Conservation (phyloP, 2,113 vertebrate genomes). For the Cariama cristata region DNA sequence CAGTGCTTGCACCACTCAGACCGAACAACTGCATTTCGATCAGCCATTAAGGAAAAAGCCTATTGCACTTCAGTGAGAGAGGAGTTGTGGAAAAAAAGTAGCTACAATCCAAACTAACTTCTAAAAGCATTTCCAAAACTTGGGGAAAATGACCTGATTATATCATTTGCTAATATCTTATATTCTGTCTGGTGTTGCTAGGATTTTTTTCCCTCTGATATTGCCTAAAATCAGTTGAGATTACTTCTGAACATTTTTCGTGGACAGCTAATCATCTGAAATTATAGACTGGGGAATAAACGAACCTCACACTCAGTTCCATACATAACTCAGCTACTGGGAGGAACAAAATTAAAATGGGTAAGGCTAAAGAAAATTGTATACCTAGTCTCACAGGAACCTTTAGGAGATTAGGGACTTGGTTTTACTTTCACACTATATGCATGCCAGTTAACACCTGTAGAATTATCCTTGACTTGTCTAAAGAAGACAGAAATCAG, state of each 20-base stretch:
- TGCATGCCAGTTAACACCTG: not conserved
- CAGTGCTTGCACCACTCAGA: not conserved
- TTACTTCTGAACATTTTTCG: slow-evolving; percentile 14
- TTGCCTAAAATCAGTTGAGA: slow-evolving; percentile 28
- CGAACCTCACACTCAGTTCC: not conserved
- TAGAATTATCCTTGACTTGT: not conserved
- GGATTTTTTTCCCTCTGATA: not conserved
- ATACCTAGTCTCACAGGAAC: not conserved
- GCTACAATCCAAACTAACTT: not conserved
- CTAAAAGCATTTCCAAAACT: not conserved
- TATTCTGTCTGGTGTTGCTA: not conserved
- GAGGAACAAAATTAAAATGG: not conserved
- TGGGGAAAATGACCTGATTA: slow-evolving; percentile 5
- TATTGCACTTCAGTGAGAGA: not conserved
- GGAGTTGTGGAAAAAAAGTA: not conserved
- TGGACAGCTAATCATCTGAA: not conserved
- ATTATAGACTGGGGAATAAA: not conserved
- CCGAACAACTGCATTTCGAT: not conserved
- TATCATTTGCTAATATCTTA: not conserved
- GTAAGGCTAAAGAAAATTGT: not conserved
- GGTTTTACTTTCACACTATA: not conserved
- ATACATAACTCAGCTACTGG: not conserved
- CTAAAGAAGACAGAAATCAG: not conserved
- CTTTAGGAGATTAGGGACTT: not conserved
- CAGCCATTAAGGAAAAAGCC: not conserved